Evolutionary conservation across 2,888 invertebrate genomes (phyloP).

Genomic region (Cryptophagus acutangulus): DNA sequence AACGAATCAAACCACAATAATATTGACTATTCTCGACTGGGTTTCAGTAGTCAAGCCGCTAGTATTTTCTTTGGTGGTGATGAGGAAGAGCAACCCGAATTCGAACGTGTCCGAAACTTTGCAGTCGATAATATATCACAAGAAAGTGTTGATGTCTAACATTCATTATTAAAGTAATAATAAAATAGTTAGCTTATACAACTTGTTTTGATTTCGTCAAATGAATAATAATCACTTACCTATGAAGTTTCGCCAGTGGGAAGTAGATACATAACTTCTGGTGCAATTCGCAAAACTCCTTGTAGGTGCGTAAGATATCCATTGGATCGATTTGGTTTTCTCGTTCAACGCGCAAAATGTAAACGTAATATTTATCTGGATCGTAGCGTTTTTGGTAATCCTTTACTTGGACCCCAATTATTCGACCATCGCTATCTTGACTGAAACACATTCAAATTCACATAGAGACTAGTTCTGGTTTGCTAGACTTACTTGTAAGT

Average conservation of each 20-base stretch:
- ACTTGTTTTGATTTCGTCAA: background rate
- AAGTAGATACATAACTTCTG: constrained; percentile 89
- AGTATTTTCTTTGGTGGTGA: constrained; percentile 42
- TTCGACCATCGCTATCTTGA: constrained; percentile 82
- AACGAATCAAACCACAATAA: constrained; percentile 6
- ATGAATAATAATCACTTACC: background rate
- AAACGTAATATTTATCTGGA: constrained; percentile 97
- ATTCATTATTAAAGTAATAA: constrained; percentile 3
- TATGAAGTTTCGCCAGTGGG: constrained; percentile 85
- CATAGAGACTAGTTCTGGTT: constrained; percentile 5
- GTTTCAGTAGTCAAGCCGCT: constrained; percentile 40
- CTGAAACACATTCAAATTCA: constrained; percentile 47
- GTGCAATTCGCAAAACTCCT: constrained; percentile 95
- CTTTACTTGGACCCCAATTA: constrained; percentile 78
- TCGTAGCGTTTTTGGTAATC: constrained; percentile 93
- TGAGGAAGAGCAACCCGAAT: constrained; percentile 19
- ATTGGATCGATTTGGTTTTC: constrained; percentile 81
- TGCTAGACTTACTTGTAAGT: constrained; percentile 75
- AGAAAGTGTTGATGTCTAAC: constrained; percentile 28
- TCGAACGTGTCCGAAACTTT: constrained; percentile 26
- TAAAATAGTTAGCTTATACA: background rate
- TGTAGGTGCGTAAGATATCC: constrained; percentile 88
- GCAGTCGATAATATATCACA: too few species aligned
- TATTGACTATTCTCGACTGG: constrained; percentile 15
- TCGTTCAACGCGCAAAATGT: constrained; percentile 76